Percentiles rank a stretch among this genome's conserved stretches.
phyloP scores from a whole-genome alignment of 2,797 vertebrate genomes.

The Gorsachius magnificus region DNA sequence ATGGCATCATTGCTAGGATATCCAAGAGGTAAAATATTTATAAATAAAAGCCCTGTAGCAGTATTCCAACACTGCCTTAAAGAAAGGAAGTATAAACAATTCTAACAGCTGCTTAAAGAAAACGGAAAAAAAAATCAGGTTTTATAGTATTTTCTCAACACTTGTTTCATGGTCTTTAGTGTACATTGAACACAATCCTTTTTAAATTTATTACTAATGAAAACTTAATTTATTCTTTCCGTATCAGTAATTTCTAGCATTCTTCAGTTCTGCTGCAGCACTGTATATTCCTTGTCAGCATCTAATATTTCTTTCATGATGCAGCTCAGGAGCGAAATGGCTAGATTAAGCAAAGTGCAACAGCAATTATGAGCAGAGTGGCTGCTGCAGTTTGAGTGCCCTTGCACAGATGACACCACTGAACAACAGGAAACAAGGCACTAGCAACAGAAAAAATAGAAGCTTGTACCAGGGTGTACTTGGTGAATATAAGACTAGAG shows the following conservation, averaged over 20 bases:
- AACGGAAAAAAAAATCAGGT: background rate
- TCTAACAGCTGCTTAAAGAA: background rate
- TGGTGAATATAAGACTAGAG: background rate
- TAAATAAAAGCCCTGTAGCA: background rate
- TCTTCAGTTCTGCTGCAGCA: background rate
- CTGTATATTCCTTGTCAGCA: background rate
- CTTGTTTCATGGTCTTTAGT: background rate
- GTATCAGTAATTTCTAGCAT: background rate
- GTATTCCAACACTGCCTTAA: background rate
- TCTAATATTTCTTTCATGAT: background rate
- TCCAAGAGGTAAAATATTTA: background rate
- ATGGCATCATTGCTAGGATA: background rate
- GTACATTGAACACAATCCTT: background rate
- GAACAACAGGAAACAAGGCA: background rate
- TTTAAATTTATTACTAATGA: background rate
- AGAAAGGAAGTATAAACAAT: background rate
- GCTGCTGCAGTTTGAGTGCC: background rate
- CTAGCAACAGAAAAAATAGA: background rate
- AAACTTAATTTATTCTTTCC: background rate
- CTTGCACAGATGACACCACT: background rate
- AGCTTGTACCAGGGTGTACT: background rate
- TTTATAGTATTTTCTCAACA: background rate
- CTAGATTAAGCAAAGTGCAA: background rate
- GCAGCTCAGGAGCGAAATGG: accelerated
- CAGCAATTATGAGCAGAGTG: background rate